Conservation (phyloP, 92 coral and sea anemone genomes). For the Meandrina meandrites region DNA sequence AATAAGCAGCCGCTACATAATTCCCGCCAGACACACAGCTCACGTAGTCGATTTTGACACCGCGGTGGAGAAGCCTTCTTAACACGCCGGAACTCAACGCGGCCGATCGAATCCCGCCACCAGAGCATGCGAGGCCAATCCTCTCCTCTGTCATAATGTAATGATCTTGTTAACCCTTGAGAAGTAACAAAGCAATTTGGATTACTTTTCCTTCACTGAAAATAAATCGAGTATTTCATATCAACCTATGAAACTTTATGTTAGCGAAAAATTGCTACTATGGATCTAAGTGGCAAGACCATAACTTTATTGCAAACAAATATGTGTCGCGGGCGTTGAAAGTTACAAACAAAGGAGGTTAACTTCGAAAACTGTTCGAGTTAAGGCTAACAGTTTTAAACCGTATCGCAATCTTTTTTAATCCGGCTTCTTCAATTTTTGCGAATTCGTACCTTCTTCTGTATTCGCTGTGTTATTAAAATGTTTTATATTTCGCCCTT, state of each 20-base stretch:
- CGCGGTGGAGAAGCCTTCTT: conserved; percentile 78
- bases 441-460: no score
- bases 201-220: background rate
- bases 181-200: background rate
- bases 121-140: conserved; percentile 77
- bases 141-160: conserved; percentile 41
- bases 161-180: background rate
- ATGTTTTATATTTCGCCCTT: no score
- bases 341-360: no score
- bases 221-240: background rate
- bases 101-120: conserved; percentile 89
- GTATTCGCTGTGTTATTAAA: no score
- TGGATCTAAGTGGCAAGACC: no score
- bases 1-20: conserved; percentile 76
- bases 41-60: conserved; percentile 68
- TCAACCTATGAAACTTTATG: background rate
- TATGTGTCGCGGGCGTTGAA: no score
- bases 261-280: no score
- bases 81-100: conserved; percentile 85
- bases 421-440: no score
- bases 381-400: no score
- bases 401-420: no score
- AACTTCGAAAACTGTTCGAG: no score
- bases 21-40: conserved; percentile 91
- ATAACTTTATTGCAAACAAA: no score